Percentiles rank a stretch among this genome's conserved stretches.
These are phyloP conservation scores for Agrochola lychnidis DNA, from an alignment of 2,888 invertebrate genomes.

Conservation along the genomic window DNA sequence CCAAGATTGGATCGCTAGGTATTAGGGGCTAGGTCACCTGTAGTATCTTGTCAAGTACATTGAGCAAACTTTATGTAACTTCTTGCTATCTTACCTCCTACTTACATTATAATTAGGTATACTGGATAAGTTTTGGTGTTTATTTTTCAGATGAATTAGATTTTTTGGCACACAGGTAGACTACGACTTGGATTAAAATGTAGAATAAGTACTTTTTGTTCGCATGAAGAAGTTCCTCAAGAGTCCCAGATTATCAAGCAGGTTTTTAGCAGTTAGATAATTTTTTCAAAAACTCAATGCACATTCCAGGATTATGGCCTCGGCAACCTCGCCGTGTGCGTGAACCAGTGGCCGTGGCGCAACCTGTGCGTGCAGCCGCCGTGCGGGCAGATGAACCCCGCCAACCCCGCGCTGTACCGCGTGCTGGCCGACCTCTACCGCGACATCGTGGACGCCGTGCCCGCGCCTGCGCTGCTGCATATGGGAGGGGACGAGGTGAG, in stretches of 20 bases:
- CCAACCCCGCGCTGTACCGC: conserved; percentile 93
- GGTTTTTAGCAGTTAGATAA: background rate
- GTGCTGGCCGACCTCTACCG: conserved; percentile 93
- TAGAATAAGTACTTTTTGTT: background rate
- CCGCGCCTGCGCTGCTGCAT: conserved; percentile 92
- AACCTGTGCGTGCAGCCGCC: conserved; percentile 95
- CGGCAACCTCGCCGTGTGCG: conserved; percentile 93
- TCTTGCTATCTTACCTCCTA: too few relatives aligned
- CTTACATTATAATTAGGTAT: too few relatives aligned
- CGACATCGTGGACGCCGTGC: conserved; percentile 91
- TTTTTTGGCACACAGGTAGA: background rate
- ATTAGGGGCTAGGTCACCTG: too few relatives aligned
- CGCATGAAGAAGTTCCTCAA: background rate
- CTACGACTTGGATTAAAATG: background rate
- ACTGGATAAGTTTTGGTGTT: too few relatives aligned
- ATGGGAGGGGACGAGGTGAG: conserved; percentile 96
- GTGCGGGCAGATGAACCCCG: conserved; percentile 96
- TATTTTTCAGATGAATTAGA: too few relatives aligned
- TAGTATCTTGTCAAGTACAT: too few relatives aligned
- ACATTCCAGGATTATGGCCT: conserved; percentile 86
- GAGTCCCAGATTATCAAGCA: too few relatives aligned
- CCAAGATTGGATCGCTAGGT: background rate
- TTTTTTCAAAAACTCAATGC: background rate
- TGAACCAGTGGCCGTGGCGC: conserved; percentile 93
- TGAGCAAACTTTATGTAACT: too few relatives aligned